Base-by-base conservation (phyloP, 2,888 invertebrate species). In the Oligia strigilis region DNA sequence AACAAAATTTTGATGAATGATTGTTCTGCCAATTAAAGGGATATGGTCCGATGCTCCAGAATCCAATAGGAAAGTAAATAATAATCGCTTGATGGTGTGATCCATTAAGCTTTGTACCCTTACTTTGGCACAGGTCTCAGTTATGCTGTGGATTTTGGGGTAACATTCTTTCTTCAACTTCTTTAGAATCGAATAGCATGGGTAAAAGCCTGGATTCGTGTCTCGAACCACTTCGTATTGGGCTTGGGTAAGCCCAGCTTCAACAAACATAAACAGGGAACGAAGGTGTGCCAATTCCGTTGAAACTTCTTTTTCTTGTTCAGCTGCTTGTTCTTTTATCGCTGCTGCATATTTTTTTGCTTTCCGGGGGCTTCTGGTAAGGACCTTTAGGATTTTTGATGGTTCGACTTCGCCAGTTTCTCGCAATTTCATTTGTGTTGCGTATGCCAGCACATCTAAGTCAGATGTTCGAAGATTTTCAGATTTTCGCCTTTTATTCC, bases 401-500 rank as follows among this genome's bases (percentile, higher is more conserved):
- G 83, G 86, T 65, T 86, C 82, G 1, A 77, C 74, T 67, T 84
- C 79, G 29, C 86, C 83, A n/a, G 77, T 62, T 60, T 83, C 69
- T 70, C 82, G 77, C 13, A 87, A 81, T 70, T 79, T 81, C 78
- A 84, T 80, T 73, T 83, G 81, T 66, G 80, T 80, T 55, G 88
- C 84, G 70, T 85, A 83, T 23, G 77, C 71, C 66, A 85, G 58
- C 69, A 77, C 83, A 72, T 80, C 75, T 70, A 75, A 60, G 46
- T 62, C 77, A 77, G 72, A 52, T 40, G 74, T 65, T 72, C 82
- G 72, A 74, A 87, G 79, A 23, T 43, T 43, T 43, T 43, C 43
- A 43, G 43, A 8, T 82, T 75, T 76, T 72, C 83, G 64, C 36
- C 81, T 73, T 81, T 83, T 67, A 64, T 75, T 75, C 49, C 85